phyloP scores from a whole-genome alignment of 2,797 vertebrate genomes.

The Astyanax mexicanus region DNA sequence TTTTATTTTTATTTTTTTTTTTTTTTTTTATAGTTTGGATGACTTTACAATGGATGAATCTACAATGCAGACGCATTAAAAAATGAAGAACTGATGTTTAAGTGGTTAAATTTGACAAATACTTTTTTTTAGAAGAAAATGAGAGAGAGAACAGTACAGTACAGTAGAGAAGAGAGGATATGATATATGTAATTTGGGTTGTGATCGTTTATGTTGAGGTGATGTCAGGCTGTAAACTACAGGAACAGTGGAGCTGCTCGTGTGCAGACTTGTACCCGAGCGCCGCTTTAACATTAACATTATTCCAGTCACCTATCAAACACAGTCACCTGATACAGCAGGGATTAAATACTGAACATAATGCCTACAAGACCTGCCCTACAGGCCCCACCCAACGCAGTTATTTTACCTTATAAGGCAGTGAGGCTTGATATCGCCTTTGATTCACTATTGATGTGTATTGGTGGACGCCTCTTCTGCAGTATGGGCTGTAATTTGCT shows the following conservation, averaged over 20 bases:
- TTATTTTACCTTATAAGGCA: conserved; percentile 12
- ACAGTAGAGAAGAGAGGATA: too few species aligned
- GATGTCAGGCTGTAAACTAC: conserved; percentile 42
- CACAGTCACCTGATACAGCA: conserved; percentile 21
- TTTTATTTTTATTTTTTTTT: too few species aligned
- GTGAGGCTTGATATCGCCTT: background rate
- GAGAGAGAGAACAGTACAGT: too few species aligned
- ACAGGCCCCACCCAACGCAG: background rate
- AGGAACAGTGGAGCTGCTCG: conserved; percentile 26
- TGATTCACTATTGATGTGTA: conserved; percentile 2
- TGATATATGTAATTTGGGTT: conserved; percentile 17
- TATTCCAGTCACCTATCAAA: conserved; percentile 31
- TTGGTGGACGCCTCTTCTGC: background rate
- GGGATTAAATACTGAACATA: conserved; percentile 22
- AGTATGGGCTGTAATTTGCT: conserved; percentile 12
- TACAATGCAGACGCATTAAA: too few species aligned
- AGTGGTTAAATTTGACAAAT: too few species aligned
- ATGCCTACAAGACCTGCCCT: background rate
- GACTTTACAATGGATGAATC: too few species aligned
- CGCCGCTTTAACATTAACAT: conserved; percentile 15
- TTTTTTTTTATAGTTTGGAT: too few species aligned
- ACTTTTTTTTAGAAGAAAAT: too few species aligned
- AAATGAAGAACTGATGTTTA: too few species aligned
- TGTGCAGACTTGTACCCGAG: conserved; percentile 45
- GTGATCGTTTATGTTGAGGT: conserved; percentile 48